phyloP scores from a whole-genome alignment of 2,113 vertebrate species.

The Entelurus aequoreus region DNA sequence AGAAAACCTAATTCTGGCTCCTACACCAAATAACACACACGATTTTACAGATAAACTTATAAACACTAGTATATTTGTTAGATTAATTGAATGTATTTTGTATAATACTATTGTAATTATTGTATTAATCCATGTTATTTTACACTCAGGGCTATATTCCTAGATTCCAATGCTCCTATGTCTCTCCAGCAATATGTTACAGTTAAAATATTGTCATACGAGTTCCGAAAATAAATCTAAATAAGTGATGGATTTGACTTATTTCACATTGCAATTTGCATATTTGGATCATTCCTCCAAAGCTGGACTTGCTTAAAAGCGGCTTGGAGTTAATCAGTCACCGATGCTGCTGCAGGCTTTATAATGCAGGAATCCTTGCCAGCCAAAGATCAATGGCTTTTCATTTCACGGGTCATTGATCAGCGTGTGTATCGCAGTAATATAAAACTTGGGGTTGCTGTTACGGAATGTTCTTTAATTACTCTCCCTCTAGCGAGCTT shows the following conservation, averaged over 20 bases:
- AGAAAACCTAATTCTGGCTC: no score
- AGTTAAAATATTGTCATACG: no score
- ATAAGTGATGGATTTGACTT: background rate
- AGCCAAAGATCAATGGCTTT: constrained; percentile 10
- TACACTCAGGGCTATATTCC: no score
- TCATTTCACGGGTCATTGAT: constrained; percentile 9
- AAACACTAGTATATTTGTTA: no score
- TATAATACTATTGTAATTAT: no score
- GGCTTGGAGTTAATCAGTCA: constrained; percentile 2
- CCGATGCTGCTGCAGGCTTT: background rate
- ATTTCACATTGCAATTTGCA: background rate
- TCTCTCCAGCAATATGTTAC: background rate
- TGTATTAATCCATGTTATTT: no score
- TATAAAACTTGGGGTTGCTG: background rate
- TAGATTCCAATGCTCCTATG: no score
- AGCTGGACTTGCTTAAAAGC: background rate
- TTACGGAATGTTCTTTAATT: constrained; percentile 3
- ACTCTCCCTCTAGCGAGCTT: background rate
- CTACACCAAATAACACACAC: no score
- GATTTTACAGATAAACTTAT: no score
- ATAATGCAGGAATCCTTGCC: constrained; percentile 2
- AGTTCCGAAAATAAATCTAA: no score
- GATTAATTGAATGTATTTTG: no score
- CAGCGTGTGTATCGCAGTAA: background rate
- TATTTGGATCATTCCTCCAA: background rate